phyloP scores from a whole-genome alignment of 1,140 invertebrate genomes.

The Pristionchus pacificus region DNA sequence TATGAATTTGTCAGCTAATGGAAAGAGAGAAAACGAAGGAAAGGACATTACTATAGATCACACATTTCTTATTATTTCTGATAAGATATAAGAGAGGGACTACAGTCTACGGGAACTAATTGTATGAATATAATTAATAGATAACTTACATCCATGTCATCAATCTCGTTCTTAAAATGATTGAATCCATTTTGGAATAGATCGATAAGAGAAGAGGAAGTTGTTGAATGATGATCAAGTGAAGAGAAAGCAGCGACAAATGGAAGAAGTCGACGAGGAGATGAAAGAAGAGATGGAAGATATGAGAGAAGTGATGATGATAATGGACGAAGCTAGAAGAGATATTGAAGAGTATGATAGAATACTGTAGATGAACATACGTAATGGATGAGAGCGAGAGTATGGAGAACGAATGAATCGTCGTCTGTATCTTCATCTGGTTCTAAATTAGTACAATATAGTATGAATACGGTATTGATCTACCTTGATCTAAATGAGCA shows the following conservation, averaged over 20 bases:
- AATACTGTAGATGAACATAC: neutral
- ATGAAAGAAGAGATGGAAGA: neutral
- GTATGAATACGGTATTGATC: no score
- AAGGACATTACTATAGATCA: no score
- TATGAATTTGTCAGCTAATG: no score
- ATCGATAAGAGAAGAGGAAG: neutral
- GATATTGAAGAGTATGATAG: neutral
- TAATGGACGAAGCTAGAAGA: neutral
- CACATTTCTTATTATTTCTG: neutral
- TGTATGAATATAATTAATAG: no score
- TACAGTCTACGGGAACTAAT: constrained; percentile 7
- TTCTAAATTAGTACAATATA: no score
- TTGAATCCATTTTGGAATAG: no score
- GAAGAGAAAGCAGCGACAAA: neutral
- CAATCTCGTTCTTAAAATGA: no score
- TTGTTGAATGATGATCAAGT: neutral
- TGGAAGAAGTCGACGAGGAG: neutral
- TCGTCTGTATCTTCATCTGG: no score
- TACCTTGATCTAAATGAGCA: neutral
- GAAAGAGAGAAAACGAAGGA: no score
- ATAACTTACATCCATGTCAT: neutral
- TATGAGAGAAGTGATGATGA: neutral
- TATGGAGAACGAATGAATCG: neutral
- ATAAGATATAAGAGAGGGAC: neutral
- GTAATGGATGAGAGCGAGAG: neutral